These are phyloP conservation scores for Hippocampus zosterae DNA, from an alignment of 2,113 vertebrate species.

Conservation along the genomic window DNA sequence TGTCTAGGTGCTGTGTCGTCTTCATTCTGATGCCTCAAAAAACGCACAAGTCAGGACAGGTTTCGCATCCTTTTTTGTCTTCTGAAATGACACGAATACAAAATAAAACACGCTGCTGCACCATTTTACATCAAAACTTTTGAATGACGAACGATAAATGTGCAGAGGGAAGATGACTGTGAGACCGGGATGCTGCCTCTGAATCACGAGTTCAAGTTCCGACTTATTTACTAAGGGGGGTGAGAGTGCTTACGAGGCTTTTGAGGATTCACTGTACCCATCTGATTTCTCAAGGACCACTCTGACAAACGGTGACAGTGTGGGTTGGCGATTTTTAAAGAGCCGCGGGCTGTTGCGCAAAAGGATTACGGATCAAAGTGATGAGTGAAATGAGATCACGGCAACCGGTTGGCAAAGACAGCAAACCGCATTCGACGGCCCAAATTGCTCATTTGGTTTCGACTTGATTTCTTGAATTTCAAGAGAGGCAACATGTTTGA, in stretches of 20 bases:
- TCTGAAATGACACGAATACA: no score
- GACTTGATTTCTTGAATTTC: background rate
- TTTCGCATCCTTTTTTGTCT: no score
- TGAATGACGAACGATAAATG: no score
- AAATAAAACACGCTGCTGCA: no score
- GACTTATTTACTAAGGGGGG: no score
- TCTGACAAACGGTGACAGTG: background rate
- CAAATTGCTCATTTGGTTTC: background rate
- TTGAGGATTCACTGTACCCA: no score
- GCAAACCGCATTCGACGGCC: background rate
- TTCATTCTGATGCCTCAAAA: background rate
- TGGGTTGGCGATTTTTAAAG: slow-evolving; percentile 13
- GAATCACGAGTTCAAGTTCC: no score
- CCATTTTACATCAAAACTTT: no score
- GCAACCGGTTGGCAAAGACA: slow-evolving; percentile 9
- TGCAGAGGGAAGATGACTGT: no score
- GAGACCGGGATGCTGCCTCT: no score
- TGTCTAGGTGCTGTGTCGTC: background rate
- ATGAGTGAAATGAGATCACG: slow-evolving; percentile 10
- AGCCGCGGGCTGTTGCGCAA: slow-evolving; percentile 8
- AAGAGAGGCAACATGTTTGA: background rate
- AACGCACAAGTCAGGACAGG: background rate
- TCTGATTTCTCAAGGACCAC: background rate
- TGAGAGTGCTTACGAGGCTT: no score
- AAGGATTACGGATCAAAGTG: slow-evolving; percentile 18